Conservation (phyloP, 2,888 invertebrate species). For the Timema podura region DNA sequence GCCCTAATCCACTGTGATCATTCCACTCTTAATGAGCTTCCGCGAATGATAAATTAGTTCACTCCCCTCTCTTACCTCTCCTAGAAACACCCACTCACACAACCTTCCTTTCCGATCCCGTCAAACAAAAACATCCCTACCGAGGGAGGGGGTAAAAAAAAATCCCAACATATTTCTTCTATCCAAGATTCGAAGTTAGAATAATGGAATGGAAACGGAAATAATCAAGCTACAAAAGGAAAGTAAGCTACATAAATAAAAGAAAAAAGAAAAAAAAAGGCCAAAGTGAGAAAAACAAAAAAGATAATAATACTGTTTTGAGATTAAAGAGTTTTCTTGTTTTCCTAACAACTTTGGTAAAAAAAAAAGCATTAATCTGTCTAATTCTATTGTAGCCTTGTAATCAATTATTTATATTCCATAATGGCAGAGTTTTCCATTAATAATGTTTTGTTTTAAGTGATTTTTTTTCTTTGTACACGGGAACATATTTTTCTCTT, state of each 20-base stretch:
- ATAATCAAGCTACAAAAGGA: slow-evolving; percentile 3
- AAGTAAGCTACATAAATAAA: background rate
- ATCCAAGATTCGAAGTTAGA: slow-evolving; percentile 8
- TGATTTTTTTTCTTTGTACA: too few species aligned
- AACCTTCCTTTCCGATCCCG: slow-evolving; percentile 11
- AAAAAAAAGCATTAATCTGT: background rate
- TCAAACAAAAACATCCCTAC: slow-evolving; percentile 13
- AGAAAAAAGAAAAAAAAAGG: too few species aligned
- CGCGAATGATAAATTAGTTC: slow-evolving; percentile 23
- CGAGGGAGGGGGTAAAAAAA: background rate
- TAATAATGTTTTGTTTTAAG: slow-evolving; percentile 6
- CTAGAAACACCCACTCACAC: slow-evolving; percentile 10
- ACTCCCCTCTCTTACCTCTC: background rate
- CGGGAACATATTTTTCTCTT: too few species aligned
- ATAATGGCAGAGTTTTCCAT: slow-evolving; percentile 2
- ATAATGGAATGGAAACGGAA: slow-evolving; percentile 7
- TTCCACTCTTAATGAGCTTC: slow-evolving; percentile 25
- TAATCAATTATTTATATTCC: slow-evolving; percentile 10
- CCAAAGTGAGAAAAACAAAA: too few species aligned
- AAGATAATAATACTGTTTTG: too few species aligned
- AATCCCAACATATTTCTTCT: slow-evolving; percentile 1
- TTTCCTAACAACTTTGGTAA: too few species aligned
- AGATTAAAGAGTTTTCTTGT: too few species aligned
- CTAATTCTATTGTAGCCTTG: background rate
- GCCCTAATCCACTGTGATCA: slow-evolving; percentile 22